Evolutionary conservation across 2,113 vertebrate species (phyloP), one percentile per base, ranked within the genome.

Genomic region (Hirundichthys speculiger): DNA sequence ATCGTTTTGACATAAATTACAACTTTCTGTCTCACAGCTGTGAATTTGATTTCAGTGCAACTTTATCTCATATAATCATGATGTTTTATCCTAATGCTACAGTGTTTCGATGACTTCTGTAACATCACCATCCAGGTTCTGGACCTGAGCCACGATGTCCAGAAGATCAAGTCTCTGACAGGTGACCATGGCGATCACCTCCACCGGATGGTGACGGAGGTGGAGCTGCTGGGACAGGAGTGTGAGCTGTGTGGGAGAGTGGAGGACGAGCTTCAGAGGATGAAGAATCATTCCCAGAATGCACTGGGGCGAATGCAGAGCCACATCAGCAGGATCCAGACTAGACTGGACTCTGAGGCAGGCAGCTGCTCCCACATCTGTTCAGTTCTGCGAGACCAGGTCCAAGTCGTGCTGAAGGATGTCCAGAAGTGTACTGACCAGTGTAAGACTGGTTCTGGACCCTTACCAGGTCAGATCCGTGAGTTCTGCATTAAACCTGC

Each of bases 231-330:
- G 20, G 90, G 89, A 0, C 88, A 86, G 1, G 87, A 89, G 58
- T 90, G 93, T 4, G 83, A 90, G 0, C 64, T 90, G 13, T 93
- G 92, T 1, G 72, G 85, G 16, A 76, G 84, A 0, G 49, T 92
- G 13, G 85, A 89, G 38, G 63, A 88, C 0, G 94, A 96, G 38
- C 56, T 96, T 41, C 60, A 34, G 0, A 84, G 70, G 24, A 75
- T 91, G 38, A 88, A 89, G 75, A 96, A 96, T 64, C 78, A 92
- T 21, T 96, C 96, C 4, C 88, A 88, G 1, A 43, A 91, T 13
- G 79, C 89, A 1, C 83, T 96, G 25, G 80, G 85, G 1, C 89
- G 67, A 3, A 77, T 96, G 71, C 93, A 94, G 70, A 89, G 54
- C 0, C 89, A 89, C 10, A 58, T 95, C 3, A 43, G 55, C 45